Percentiles rank a stretch among this genome's conserved stretches.
Conservation (phyloP, 2,888 invertebrate species). For the Dione vanillae region DNA sequence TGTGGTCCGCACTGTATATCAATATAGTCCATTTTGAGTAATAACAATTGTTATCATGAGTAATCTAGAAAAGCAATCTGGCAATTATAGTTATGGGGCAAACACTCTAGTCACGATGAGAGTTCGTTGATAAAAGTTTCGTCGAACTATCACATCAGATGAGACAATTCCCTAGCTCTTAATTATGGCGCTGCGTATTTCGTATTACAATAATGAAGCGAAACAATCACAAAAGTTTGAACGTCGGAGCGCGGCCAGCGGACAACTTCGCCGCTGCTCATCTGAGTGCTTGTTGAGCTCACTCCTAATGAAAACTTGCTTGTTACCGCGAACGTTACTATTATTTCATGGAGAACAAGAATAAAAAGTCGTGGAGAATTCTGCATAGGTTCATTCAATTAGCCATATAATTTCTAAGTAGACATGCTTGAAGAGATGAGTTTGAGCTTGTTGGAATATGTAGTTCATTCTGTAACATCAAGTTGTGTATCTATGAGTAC, state of each 20-base stretch:
- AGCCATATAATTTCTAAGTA: constrained; percentile 22
- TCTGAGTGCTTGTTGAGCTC: constrained; percentile 79
- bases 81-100: constrained; percentile 70
- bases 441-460: constrained; percentile 56
- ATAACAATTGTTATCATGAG: constrained; percentile 71
- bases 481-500: not conserved
- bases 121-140: constrained; percentile 73
- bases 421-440: constrained; percentile 43
- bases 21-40: constrained; percentile 58
- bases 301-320: constrained; percentile 80
- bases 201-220: constrained; percentile 83
- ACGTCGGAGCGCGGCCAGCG: constrained; percentile 69
- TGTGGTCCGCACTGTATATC: constrained; percentile 58
- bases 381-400: constrained; percentile 47
- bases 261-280: constrained; percentile 74
- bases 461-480: constrained; percentile 49
- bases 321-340: constrained; percentile 71
- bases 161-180: constrained; percentile 77
- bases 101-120: constrained; percentile 71
- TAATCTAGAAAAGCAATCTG: constrained; percentile 60
- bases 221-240: constrained; percentile 83
- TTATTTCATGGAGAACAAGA: constrained; percentile 65
- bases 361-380: constrained; percentile 57
- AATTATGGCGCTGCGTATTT: constrained; percentile 81
- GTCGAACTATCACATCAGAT: constrained; percentile 73